Evolutionary conservation across 2,888 invertebrate species (phyloP).

Genomic region (Trichopoda pennipes): DNA sequence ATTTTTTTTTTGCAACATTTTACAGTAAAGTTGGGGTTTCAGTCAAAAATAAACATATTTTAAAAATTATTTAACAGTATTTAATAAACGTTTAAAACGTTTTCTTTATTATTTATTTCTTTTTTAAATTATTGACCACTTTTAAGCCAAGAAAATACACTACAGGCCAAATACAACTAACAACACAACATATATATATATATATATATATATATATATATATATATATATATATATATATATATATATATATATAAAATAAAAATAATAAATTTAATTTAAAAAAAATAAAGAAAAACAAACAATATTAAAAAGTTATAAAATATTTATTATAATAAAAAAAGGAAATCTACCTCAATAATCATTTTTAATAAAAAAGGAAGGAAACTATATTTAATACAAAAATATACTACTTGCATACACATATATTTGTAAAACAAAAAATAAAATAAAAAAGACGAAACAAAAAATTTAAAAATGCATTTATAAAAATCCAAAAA

Average conservation of each 20-base stretch:
- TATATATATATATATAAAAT: conserved; percentile 1
- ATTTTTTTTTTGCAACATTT: too few species aligned
- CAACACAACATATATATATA: conserved; percentile 47
- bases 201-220: too few species aligned
- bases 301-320: conserved; percentile 50
- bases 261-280: conserved; percentile 29
- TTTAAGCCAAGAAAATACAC: conserved; percentile 55
- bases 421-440: conserved; percentile 52
- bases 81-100: too few species aligned
- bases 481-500: conserved; percentile 65
- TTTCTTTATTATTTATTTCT: too few species aligned
- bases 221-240: too few species aligned
- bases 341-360: conserved; percentile 77
- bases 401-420: conserved; percentile 42
- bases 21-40: too few species aligned
- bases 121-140: neutral
- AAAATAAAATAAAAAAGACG: conserved; percentile 1
- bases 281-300: conserved; percentile 54
- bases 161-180: conserved; percentile 55
- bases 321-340: conserved; percentile 48
- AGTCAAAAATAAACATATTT: too few species aligned
- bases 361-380: conserved; percentile 73
- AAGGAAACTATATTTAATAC: conserved; percentile 69
- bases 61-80: too few species aligned
- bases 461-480: conserved; percentile 38